Evolutionary conservation across 1,140 invertebrate genomes (phyloP).

Genomic region (Atopsyche davidsoni): DNA sequence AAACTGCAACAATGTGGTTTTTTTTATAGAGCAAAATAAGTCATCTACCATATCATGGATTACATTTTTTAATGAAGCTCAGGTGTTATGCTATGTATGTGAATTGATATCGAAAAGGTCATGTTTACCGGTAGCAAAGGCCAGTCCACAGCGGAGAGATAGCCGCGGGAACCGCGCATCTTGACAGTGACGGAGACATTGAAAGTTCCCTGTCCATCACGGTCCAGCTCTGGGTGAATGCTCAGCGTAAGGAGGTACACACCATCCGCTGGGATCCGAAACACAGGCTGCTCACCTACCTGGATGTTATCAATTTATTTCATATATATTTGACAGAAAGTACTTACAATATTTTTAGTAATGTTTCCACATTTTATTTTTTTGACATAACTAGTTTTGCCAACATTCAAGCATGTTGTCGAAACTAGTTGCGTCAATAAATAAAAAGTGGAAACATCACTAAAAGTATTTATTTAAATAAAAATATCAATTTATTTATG

Average conservation of each 20-base stretch:
- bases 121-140: constrained; percentile 59
- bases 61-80: not conserved
- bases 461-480: no score
- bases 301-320: no score
- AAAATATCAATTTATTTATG: no score
- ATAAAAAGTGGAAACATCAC: no score
- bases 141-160: constrained; percentile 69
- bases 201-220: constrained; percentile 33
- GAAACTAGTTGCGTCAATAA: no score
- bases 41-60: no score
- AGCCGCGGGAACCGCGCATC: constrained; percentile 62
- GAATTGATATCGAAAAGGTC: not conserved
- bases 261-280: constrained; percentile 46
- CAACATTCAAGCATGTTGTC: no score
- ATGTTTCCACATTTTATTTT: no score
- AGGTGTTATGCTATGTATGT: not conserved
- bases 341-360: no score
- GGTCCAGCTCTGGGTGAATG: constrained; percentile 29
- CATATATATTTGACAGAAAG: no score
- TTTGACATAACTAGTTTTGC: no score
- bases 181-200: constrained; percentile 53
- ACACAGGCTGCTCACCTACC: constrained; percentile 37
- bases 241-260: constrained; percentile 49
- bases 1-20: constrained; percentile 66
- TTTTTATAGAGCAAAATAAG: no score